Conservation (phyloP, 2,113 vertebrate species). For the Phylloscopus trochilus region DNA sequence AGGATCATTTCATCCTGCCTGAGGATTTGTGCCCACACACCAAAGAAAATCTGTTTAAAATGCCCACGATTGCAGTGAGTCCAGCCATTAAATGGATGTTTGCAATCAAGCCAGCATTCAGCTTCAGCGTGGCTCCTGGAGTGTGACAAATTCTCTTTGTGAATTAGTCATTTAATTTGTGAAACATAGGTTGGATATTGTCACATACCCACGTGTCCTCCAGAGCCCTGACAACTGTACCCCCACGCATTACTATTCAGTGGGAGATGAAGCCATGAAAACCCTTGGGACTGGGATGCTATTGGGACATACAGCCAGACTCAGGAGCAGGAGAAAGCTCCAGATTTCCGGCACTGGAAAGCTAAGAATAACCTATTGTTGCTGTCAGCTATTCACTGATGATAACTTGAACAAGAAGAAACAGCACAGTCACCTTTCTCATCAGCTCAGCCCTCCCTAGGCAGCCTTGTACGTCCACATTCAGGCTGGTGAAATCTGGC, state of each 20-base stretch:
- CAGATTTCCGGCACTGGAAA: background rate
- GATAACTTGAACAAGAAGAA: background rate
- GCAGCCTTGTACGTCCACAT: accelerated
- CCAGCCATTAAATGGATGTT: slow-evolving; percentile 16
- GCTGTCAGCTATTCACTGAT: background rate
- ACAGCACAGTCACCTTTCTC: background rate
- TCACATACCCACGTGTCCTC: slow-evolving; percentile 2
- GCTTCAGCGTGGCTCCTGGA: background rate
- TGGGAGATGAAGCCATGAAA: background rate
- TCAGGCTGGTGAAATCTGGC: background rate
- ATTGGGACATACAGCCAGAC: background rate
- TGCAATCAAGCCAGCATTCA: slow-evolving; percentile 61
- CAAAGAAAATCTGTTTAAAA: background rate
- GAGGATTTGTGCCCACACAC: background rate
- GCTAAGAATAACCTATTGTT: background rate
- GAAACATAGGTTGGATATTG: slow-evolving; percentile 41
- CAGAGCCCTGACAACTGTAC: background rate
- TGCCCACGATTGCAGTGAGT: background rate
- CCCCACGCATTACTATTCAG: background rate
- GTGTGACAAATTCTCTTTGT: slow-evolving; percentile 40
- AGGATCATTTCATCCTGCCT: slow-evolving; percentile 7
- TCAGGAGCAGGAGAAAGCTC: background rate
- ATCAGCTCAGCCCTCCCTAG: background rate
- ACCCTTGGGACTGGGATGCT: background rate
- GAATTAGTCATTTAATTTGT: slow-evolving; percentile 60